Evolutionary conservation across 2,888 invertebrate species (phyloP), one percentile per base, ranked within the genome.

Genomic region (Maniola hyperantus): DNA sequence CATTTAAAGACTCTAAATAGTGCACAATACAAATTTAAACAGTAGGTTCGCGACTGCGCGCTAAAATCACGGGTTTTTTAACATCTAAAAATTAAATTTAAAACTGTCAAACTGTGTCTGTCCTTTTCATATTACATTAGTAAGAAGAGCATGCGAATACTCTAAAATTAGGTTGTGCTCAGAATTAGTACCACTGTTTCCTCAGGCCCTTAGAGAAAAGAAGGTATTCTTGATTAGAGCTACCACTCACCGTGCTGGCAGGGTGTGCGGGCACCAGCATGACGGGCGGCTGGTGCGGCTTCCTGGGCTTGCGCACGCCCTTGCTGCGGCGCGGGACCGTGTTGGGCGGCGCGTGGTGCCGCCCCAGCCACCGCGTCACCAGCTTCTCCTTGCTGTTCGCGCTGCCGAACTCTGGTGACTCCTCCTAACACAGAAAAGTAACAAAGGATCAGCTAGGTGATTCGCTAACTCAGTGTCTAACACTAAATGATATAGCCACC

Each of bases 291-390:
- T 80, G 80, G 48, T 83, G 82, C 44, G 83, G 82, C 71, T 84
- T 83, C 68, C 83, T 69, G 62, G 73, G 75, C 80, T 89, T 89
- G 71, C 88, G 80, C 50, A 89, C 83, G 36, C 88, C 90, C 62
- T 64, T 69, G 62, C 69, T 72, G 51, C 67, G 53, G 46, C 54
- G 44, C 59, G 72, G 73, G 72, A 70, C 77, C 79, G 69, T 87
- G 93, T 70, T 92, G 58, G 18, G 57, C 42, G 46, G 73, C 26
- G 74, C 73, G 70, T 78, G 80, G 67, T 88, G 93, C 68, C 92
- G 92, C 8, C 94, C 94, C 73, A 94, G 82, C 94, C 94, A 94
- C 26, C 92, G 92, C 67, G 88, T 89, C 72, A 94, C 94, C 68
- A 94, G 83, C 74, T 92, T 92, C 79, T 94, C 93, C 68, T 93